Evolutionary conservation across 2,888 invertebrate genomes (phyloP), one percentile per base, ranked within the genome.

Genomic region (Amphimallon solstitiale): DNA sequence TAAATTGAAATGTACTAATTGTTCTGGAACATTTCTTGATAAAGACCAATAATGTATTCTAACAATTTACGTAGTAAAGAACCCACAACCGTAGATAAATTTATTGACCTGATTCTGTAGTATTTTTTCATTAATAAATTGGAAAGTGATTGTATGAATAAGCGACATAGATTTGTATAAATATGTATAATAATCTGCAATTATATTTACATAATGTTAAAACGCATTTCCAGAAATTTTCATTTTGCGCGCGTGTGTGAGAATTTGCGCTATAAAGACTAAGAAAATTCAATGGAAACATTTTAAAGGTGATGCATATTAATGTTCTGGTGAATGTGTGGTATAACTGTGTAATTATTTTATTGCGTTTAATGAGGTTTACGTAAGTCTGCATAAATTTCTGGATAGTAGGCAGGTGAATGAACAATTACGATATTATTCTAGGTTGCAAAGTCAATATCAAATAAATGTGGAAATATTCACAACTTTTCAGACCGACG

Each of bases 71-170:
- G 19, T 45, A 15, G 45, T 19, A 45, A 45, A 7, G 19, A 6
- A 3, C n/a, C n/a, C n/a, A 3, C 10, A n/a, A 19, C 37, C 37
- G 37, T 9, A 9, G 40, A 21, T 12, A 38, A 40, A 54, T 48
- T 61, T 48, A 61, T 10, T 48, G 61, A 37, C 61, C 61, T 61
- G 48, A 49, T 61, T 61, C 49, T 14, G 46, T 9, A 34, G 12
- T 15, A 37, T 19, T 61, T 61, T 61, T 61, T 54, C 35, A 49
- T 49, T 52, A 12, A 51, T 23, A 52, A 52, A 63, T 63, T 63
- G 43, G 63, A 63, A 63, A 63, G 63, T 63, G 54, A 63, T 54
- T 63, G 63, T 63, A 34, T 54, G 52, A 34, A 17, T 43, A 52
- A 52, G 15, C 45, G 46, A 29, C 48, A 54, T 14, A 43, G 45